phyloP scores from a whole-genome alignment of 2,797 vertebrate genomes.

The Pagetopsis macropterus region DNA sequence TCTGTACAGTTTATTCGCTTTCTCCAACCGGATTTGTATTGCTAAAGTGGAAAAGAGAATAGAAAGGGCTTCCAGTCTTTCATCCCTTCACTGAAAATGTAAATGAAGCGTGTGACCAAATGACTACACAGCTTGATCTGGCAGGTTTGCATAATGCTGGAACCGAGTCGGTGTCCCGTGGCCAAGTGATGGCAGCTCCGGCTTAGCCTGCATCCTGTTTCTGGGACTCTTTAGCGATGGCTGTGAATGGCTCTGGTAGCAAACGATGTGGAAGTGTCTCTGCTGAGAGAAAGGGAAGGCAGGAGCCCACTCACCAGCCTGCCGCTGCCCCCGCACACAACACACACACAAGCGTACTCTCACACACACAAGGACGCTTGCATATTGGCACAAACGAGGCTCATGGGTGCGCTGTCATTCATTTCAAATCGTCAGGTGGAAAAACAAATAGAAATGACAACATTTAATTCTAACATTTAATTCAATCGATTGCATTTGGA shows the following conservation, averaged over 20 bases:
- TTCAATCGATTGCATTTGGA: conserved; percentile 32
- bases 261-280: conserved; percentile 60
- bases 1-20: conserved; percentile 16
- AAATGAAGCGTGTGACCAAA: conserved; percentile 67
- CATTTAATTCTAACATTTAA: conserved; percentile 36
- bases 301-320: conserved; percentile 81
- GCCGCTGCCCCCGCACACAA: conserved; percentile 65
- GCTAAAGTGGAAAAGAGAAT: conserved; percentile 1
- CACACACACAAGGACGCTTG: neutral
- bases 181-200: conserved; percentile 68
- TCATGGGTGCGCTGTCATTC: conserved; percentile 4
- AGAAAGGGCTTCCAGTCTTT: conserved; percentile 41
- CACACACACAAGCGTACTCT: neutral
- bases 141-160: conserved; percentile 71
- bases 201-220: conserved; percentile 73
- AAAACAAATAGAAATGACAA: conserved; percentile 25
- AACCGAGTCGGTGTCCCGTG: conserved; percentile 32
- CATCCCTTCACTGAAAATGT: conserved; percentile 50
- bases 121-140: conserved; percentile 72
- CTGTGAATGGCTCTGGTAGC: conserved; percentile 69
- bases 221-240: conserved; percentile 65
- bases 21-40: conserved; percentile 1
- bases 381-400: neutral
- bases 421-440: conserved; percentile 36
- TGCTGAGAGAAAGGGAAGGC: conserved; percentile 57